These are phyloP conservation scores for Myotis yumanensis DNA, from an alignment of 2,113 vertebrate species.

Conservation along the genomic window DNA sequence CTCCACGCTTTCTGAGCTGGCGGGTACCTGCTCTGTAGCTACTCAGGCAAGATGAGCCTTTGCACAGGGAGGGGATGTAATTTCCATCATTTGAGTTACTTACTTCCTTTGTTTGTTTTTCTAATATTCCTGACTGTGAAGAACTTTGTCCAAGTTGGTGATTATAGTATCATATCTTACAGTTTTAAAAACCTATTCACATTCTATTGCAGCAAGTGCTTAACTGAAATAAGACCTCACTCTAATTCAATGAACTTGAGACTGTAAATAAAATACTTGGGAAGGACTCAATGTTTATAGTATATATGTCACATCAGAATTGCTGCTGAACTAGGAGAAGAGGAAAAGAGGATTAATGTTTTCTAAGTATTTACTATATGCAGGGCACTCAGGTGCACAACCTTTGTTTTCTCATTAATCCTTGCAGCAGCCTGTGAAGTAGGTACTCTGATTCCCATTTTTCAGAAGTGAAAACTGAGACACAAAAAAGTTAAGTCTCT, in stretches of 20 bases:
- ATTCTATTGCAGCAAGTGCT: neutral
- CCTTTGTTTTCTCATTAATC: neutral
- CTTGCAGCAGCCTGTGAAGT: neutral
- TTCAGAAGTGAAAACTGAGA: neutral
- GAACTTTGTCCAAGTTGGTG: neutral
- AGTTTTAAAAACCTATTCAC: neutral
- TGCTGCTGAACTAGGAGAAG: neutral
- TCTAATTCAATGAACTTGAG: neutral
- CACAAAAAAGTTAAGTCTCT: neutral
- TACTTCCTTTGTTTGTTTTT: neutral
- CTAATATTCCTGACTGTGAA: neutral
- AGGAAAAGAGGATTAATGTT: neutral
- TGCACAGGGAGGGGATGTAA: neutral
- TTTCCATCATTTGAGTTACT: neutral
- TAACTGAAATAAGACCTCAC: neutral
- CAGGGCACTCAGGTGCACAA: neutral
- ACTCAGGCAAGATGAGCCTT: neutral
- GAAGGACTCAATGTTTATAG: neutral
- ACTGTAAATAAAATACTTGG: neutral
- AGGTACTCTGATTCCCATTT: neutral
- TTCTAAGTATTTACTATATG: neutral
- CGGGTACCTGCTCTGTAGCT: neutral
- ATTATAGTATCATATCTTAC: neutral
- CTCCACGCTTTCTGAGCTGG: neutral
- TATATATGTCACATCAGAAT: neutral